A percentile compares a stretch with the other conserved stretches of the same genome.
Evolutionary conservation across 2,888 invertebrate species (phyloP).

Genomic region (Entomobrya proxima): DNA sequence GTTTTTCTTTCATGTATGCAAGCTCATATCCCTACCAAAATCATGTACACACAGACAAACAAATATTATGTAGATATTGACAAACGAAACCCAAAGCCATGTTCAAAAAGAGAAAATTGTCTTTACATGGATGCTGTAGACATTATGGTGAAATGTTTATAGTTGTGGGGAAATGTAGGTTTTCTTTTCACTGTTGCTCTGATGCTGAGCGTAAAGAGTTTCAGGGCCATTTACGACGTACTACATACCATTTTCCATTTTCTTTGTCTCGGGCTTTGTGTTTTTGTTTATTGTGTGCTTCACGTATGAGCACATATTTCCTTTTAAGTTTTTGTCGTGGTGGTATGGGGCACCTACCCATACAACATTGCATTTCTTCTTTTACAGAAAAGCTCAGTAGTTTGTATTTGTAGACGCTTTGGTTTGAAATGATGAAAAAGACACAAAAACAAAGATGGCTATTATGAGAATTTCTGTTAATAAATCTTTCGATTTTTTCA

Average conservation of each 20-base stretch:
- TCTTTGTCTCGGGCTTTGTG: not conserved
- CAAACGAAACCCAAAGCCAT: slow-evolving; percentile 11
- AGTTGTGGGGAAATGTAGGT: slow-evolving; percentile 39
- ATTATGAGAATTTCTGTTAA: slow-evolving; percentile 59
- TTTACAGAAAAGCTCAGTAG: slow-evolving; percentile 11
- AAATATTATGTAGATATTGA: not conserved
- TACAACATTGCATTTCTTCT: not conserved
- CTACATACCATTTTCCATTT: slow-evolving; percentile 33
- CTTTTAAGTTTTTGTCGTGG: slow-evolving; percentile 1
- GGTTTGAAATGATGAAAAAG: not conserved
- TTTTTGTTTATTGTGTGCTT: slow-evolving; percentile 44
- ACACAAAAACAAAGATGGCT: slow-evolving; percentile 30
- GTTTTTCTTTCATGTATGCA: not conserved
- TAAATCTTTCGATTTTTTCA: slow-evolving; percentile 55
- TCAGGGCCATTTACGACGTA: slow-evolving; percentile 49
- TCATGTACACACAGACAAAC: not conserved
- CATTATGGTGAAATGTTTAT: slow-evolving; percentile 35
- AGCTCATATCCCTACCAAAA: not conserved
- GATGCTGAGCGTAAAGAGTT: not conserved
- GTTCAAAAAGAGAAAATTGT: slow-evolving; percentile 26
- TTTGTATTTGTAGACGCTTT: not conserved
- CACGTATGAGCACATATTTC: slow-evolving; percentile 10
- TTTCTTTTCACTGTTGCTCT: slow-evolving; percentile 1
- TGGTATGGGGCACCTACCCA: not conserved
- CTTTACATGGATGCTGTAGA: not conserved